A percentile compares a stretch with the other conserved stretches of the same genome.
phyloP scores from a whole-genome alignment of 2,113 vertebrate species.

The Aphyosemion australe region DNA sequence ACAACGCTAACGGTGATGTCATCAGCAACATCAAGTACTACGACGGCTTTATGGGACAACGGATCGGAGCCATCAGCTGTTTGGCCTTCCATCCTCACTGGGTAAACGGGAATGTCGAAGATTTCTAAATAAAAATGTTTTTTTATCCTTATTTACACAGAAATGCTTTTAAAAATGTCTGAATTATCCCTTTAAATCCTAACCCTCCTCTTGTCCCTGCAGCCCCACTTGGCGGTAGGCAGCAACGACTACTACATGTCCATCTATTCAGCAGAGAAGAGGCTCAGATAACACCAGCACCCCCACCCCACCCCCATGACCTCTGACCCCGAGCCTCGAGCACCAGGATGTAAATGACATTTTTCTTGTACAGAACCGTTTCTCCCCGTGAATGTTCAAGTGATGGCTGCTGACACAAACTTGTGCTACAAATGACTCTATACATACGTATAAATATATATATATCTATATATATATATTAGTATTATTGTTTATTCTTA shows the following conservation, averaged over 20 bases:
- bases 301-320: constrained; percentile 49
- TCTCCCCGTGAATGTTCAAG: constrained; percentile 84
- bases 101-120: constrained; percentile 74
- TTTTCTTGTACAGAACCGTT: constrained; percentile 85
- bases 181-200: no score
- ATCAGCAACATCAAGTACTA: constrained; percentile 99
- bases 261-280: constrained; percentile 98
- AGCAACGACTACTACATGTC: constrained; percentile 99
- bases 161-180: no score
- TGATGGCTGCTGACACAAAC: constrained; percentile 86
- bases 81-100: constrained; percentile 97
- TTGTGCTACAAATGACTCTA: constrained; percentile 58
- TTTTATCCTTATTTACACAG: no score
- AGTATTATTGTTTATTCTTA: constrained; percentile 78
- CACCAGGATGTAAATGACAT: constrained; percentile 74
- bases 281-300: constrained; percentile 87
- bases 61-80: constrained; percentile 98
- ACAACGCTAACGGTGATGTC: constrained; percentile 90
- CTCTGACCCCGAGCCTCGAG: constrained; percentile 38
- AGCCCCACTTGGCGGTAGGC: constrained; percentile 97
- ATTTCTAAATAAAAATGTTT: no score
- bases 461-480: constrained; percentile 24
- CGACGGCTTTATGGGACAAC: constrained; percentile 98
- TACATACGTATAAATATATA: constrained; percentile 38
- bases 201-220: constrained; percentile 7